These are phyloP conservation scores for Cryptophagus acutangulus DNA, from an alignment of 2,888 invertebrate species.

Conservation along the genomic window DNA sequence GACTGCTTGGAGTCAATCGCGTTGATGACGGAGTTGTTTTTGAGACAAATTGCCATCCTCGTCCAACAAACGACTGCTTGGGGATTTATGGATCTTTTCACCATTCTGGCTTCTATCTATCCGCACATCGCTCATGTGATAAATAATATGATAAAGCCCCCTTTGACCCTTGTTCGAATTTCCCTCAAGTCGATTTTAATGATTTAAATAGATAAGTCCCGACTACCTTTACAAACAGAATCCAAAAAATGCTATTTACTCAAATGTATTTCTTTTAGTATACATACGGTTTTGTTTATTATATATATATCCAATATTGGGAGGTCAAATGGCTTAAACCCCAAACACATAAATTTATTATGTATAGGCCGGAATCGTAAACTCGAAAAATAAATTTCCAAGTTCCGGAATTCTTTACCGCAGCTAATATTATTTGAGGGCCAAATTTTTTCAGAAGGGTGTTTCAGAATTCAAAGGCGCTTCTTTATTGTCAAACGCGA, in stretches of 20 bases:
- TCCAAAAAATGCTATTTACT: neutral
- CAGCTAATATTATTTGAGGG: too few relatives aligned
- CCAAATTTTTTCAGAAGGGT: too few relatives aligned
- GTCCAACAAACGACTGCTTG: slow-evolving; percentile 6
- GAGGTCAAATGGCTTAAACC: slow-evolving; percentile 10
- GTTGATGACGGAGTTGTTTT: slow-evolving; percentile 8
- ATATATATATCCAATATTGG: too few relatives aligned
- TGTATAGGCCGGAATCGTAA: too few relatives aligned
- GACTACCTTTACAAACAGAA: neutral
- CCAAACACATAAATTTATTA: slow-evolving; percentile 15
- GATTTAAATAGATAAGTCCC: neutral
- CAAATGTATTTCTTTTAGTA: neutral
- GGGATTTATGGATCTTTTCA: slow-evolving; percentile 5
- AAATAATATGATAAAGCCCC: slow-evolving; percentile 6
- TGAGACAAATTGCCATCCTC: slow-evolving; percentile 4
- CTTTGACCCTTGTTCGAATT: neutral
- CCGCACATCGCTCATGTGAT: slow-evolving; percentile 7
- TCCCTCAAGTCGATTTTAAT: too few relatives aligned
- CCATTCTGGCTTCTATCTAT: slow-evolving; percentile 7
- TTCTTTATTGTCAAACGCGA: too few relatives aligned
- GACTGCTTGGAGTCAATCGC: slow-evolving; percentile 6
- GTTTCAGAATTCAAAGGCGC: too few relatives aligned
- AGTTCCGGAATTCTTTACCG: too few relatives aligned
- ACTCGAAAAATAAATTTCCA: slow-evolving; percentile 8
- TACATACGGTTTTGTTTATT: slow-evolving; percentile 12